Evolutionary conservation across 2,888 invertebrate species (phyloP).

Genomic region (Diaperis boleti): DNA sequence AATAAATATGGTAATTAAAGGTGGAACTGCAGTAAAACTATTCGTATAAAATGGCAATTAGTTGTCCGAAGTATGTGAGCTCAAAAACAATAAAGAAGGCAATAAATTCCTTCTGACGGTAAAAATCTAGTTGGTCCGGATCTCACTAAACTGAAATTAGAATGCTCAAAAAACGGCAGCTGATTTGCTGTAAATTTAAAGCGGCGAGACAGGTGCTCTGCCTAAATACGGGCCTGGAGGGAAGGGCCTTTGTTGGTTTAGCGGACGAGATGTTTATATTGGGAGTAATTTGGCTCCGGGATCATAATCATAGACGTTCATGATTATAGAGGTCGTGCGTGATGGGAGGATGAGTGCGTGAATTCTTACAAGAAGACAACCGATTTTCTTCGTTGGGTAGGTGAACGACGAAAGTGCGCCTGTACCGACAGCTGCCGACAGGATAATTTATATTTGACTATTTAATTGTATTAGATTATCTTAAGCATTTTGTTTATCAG

Average conservation of each 20-base stretch:
- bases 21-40: constrained; percentile 25
- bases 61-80: constrained; percentile 25
- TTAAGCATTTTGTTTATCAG: constrained; percentile 40
- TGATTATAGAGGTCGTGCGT: constrained; percentile 59
- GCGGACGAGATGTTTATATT: constrained; percentile 61
- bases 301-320: constrained; percentile 55
- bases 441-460: constrained; percentile 47
- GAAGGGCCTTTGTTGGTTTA: constrained; percentile 59
- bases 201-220: constrained; percentile 58
- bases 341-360: constrained; percentile 39
- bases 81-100: constrained; percentile 39
- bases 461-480: constrained; percentile 44
- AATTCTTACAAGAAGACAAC: constrained; percentile 25
- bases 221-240: constrained; percentile 51
- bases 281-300: constrained; percentile 58
- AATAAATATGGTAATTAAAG: constrained; percentile 29
- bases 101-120: constrained; percentile 39
- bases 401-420: constrained; percentile 30
- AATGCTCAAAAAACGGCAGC: constrained; percentile 55
- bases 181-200: constrained; percentile 59
- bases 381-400: constrained; percentile 32
- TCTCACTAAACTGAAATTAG: constrained; percentile 40
- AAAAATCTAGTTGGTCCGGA: constrained; percentile 34
- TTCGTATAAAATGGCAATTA: constrained; percentile 35
- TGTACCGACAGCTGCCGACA: constrained; percentile 47